Conservation (phyloP, 2,888 invertebrate genomes). For the Rotaria sp. region DNA sequence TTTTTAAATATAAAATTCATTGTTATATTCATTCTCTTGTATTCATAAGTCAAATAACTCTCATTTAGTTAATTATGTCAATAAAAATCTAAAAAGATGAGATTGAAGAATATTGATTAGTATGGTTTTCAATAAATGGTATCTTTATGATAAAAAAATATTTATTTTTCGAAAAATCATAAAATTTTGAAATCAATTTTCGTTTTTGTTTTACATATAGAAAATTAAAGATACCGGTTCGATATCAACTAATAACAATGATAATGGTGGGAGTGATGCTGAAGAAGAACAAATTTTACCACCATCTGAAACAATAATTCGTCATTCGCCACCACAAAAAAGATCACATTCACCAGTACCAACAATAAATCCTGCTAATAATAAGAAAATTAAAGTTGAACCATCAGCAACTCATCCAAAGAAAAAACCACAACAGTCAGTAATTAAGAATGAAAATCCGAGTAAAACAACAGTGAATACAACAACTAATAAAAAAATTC, state of each 20-base stretch:
- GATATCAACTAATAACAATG: neutral
- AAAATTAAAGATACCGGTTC: neutral
- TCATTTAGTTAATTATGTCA: neutral
- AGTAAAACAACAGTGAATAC: neutral
- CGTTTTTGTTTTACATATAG: neutral
- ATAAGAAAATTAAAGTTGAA: neutral
- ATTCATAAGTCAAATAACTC: neutral
- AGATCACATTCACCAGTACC: neutral
- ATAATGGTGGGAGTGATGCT: neutral
- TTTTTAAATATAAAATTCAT: no score
- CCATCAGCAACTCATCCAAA: neutral
- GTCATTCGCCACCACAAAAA: neutral
- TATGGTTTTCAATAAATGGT: no score
- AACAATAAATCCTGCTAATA: neutral
- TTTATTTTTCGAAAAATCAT: no score
- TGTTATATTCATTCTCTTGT: no score
- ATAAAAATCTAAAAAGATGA: no score
- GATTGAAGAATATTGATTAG: no score
- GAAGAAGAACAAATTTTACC: neutral
- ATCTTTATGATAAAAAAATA: no score
- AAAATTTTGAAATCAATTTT: no score
- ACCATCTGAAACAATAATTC: neutral
- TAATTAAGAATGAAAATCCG: neutral
- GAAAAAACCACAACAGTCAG: neutral
- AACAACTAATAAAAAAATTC: neutral